Evolutionary conservation across 2,888 invertebrate species (phyloP), one percentile per base, ranked within the genome.

Genomic region (Xestia rhomboidea): DNA sequence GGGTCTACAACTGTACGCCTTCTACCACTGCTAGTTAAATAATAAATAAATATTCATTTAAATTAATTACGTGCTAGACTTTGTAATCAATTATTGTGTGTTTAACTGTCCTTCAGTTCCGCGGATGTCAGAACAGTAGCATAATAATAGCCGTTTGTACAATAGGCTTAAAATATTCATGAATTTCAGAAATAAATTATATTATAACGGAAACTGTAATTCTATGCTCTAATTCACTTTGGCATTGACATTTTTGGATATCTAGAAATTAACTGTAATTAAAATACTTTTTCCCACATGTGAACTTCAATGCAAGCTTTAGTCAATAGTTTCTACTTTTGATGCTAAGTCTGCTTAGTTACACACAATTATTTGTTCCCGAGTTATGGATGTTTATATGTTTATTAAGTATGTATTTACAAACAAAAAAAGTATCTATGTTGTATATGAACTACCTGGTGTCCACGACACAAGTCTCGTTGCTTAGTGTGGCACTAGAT

Each of bases 1-100:
- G 24, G 5, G 10, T 34, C 18, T 68, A 38, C 51, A 18, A 68
- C n/a, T 13, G 10, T 21, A 38, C 34, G n/a, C 34, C n/a, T 54
- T 11, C 18, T 3, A 63, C 18, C 41, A 11, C 30, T 63, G 24
- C 27, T 7, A 73, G 24, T 51, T 49, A 73, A 66, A 41, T 67
- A 51, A 41, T 24, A 27, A 38, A 68, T 71, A 46, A 46, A 41
- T 62, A 63, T 41, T 75, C n/a, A 51, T 63, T 51, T n/a, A n/a
- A 72, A n/a, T 62, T 38, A 38, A 38, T 62, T 70, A 70, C 0
- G 18, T 74, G 21, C 10, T 24, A 38, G 21, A 68, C 21, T 21
- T 8, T 49, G 49, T 72, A 49, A 63, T n/a, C n/a, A 63, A 38
- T 34, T 34, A 44, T n/a, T 24, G 27, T 46, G 54, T 24, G 24